phyloP scores from a whole-genome alignment of 2,113 vertebrate species.

The Rhea pennata region DNA sequence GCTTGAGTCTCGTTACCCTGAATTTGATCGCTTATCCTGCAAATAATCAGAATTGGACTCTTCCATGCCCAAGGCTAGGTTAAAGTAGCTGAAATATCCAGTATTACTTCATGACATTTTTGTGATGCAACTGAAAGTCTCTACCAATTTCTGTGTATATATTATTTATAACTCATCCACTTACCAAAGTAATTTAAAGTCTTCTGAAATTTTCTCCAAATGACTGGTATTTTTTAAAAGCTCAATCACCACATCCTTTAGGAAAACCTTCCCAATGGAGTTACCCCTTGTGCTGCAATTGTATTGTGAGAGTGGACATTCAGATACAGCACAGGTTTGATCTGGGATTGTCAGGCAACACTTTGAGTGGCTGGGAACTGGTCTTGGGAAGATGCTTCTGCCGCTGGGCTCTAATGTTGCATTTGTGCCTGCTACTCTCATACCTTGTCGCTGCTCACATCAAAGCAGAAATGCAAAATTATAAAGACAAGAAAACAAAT shows the following conservation, averaged over 20 bases:
- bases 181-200: constrained; percentile 24
- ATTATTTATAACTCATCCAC: constrained; percentile 43
- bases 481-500: neutral
- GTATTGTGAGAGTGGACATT: neutral
- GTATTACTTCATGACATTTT: constrained; percentile 51
- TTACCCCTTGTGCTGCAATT: neutral
- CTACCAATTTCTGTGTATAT: neutral
- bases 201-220: neutral
- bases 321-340: neutral
- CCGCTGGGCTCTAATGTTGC: neutral
- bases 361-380: neutral
- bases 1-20: constrained; percentile 15
- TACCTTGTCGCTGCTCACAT: neutral
- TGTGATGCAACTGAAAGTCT: constrained; percentile 44
- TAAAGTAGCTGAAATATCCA: constrained; percentile 49
- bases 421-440: neutral
- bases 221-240: constrained; percentile 37
- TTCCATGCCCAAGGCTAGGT: constrained; percentile 51
- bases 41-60: constrained; percentile 54
- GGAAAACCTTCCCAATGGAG: neutral
- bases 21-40: constrained; percentile 36
- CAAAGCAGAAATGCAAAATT: neutral
- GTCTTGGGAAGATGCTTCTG: neutral
- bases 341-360: neutral
- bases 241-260: constrained; percentile 1